These are phyloP conservation scores for Xylota segnis DNA, from an alignment of 2,888 invertebrate species.

Conservation along the genomic window DNA sequence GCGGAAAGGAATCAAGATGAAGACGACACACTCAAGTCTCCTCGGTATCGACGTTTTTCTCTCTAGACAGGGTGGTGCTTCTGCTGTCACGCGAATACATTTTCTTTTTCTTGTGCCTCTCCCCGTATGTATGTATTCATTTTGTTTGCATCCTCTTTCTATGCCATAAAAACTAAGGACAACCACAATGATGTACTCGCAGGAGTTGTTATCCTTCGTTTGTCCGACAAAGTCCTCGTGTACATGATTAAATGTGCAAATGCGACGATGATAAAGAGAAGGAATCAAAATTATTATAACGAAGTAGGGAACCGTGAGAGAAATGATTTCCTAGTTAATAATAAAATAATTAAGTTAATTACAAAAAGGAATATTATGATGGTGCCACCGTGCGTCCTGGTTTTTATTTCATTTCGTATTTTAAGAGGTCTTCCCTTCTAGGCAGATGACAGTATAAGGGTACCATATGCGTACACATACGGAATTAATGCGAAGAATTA, in stretches of 20 bases:
- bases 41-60: conserved; percentile 51
- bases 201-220: conserved; percentile 32
- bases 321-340: conserved; percentile 72
- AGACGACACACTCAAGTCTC: conserved; percentile 50
- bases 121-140: not conserved
- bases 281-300: conserved; percentile 66
- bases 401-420: not conserved
- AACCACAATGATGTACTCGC: not conserved
- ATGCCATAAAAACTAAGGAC: not conserved
- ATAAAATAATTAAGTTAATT: conserved; percentile 75
- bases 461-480: conserved; percentile 1
- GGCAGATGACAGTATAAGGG: conserved; percentile 62
- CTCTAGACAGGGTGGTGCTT: conserved; percentile 70
- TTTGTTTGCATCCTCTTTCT: conserved; percentile 9
- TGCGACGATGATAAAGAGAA: conserved; percentile 32
- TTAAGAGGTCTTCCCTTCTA: not conserved
- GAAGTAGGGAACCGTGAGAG: conserved; percentile 70
- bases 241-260: conserved; percentile 65
- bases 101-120: conserved; percentile 3
- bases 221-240: conserved; percentile 33
- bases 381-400: conserved; percentile 41
- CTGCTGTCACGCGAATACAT: conserved; percentile 17
- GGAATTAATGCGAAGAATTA: conserved; percentile 48
- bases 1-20: conserved; percentile 22
- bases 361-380: conserved; percentile 60